Percentiles rank a stretch among this genome's conserved stretches.
Evolutionary conservation across 2,797 vertebrate species (phyloP).

Genomic region (Melanotaenia trifasciata): DNA sequence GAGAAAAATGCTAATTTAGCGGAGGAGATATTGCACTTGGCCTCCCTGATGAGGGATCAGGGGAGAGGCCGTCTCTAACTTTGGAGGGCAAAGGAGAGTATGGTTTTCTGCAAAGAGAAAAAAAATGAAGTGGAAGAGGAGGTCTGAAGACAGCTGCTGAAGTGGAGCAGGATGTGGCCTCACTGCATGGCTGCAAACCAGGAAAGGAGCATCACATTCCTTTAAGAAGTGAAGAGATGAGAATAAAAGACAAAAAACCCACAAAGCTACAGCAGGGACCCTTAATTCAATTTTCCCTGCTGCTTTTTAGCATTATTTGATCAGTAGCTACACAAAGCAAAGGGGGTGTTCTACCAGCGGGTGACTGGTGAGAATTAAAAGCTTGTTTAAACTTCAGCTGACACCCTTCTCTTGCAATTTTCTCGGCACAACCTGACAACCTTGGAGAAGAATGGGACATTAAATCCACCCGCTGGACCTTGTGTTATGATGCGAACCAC

Average conservation of each 20-base stretch:
- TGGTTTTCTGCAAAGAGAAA: conserved; percentile 31
- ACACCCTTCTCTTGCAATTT: conserved; percentile 9
- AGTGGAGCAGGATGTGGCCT: conserved; percentile 32
- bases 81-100: conserved; percentile 61
- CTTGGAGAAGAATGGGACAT: conserved; percentile 17
- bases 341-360: conserved; percentile 47
- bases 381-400: conserved; percentile 64
- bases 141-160: conserved; percentile 23
- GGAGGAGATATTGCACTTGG: conserved; percentile 74
- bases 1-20: conserved; percentile 84
- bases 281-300: conserved; percentile 70
- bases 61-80: conserved; percentile 66
- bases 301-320: conserved; percentile 74
- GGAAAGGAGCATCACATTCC: conserved; percentile 31
- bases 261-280: conserved; percentile 48
- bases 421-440: conserved; percentile 27
- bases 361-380: conserved; percentile 70
- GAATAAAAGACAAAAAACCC: conserved; percentile 1
- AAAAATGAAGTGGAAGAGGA: conserved; percentile 25
- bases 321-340: conserved; percentile 64
- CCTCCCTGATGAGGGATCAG: conserved; percentile 78
- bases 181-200: background rate
- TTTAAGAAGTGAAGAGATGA: conserved; percentile 47
- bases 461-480: conserved; percentile 42
- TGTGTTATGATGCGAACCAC: conserved; percentile 30